A percentile compares a stretch with the other conserved stretches of the same genome.
Conservation (phyloP, 2,888 invertebrate species). For the Nematopogon swammerdamellus region DNA sequence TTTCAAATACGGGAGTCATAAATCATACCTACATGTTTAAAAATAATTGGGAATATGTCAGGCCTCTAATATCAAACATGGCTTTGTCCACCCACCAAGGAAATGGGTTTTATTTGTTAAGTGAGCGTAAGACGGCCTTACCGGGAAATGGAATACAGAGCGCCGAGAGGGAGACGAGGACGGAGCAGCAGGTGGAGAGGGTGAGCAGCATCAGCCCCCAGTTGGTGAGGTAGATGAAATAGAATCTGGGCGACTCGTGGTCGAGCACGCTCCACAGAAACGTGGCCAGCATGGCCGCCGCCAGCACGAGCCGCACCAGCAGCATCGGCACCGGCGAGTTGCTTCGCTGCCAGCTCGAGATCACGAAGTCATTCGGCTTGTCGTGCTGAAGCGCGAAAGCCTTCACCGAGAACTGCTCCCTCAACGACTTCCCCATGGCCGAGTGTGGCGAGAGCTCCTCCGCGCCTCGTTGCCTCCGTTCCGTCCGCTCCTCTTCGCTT, state of each 20-base stretch:
- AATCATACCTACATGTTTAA: no score
- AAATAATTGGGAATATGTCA: no score
- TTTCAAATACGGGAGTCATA: no score
- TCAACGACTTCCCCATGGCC: not conserved
- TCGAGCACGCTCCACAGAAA: constrained; percentile 30
- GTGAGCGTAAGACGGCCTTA: no score
- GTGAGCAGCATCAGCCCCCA: constrained; percentile 36
- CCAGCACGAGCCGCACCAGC: constrained; percentile 25
- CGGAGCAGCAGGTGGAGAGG: constrained; percentile 22
- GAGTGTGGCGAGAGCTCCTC: not conserved
- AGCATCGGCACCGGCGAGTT: constrained; percentile 35
- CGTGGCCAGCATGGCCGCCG: constrained; percentile 22
- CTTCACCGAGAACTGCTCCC: not conserved
- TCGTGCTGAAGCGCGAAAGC: constrained; percentile 17
- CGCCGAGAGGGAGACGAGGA: constrained; percentile 25
- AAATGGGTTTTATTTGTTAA: no score
- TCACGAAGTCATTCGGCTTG: constrained; percentile 34
- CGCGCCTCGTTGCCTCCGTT: no score
- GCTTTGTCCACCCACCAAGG: no score
- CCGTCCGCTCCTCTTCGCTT: no score
- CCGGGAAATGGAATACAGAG: constrained; percentile 12
- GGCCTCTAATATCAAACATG: no score
- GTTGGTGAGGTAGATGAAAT: constrained; percentile 41
- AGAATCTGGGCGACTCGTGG: constrained; percentile 19
- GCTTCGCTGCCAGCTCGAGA: constrained; percentile 43